Evolutionary conservation across 2,113 vertebrate species (phyloP).

Genomic region (Xenopus laevis): DNA sequence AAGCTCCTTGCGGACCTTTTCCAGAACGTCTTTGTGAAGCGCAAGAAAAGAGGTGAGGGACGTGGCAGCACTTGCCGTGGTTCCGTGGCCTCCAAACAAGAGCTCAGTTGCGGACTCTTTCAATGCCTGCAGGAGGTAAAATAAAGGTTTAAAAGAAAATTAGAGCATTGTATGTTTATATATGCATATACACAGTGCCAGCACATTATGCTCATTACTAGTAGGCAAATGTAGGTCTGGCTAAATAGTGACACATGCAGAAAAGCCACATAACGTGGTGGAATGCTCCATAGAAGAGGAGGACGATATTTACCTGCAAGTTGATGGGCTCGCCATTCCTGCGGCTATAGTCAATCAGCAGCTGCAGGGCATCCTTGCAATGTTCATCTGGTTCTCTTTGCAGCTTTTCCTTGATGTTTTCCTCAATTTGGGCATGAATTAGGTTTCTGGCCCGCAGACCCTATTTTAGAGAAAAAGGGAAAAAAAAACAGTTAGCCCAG

Average conservation of each 20-base stretch:
- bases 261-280: too few species aligned
- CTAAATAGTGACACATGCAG: too few species aligned
- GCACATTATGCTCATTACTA: too few species aligned
- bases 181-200: too few species aligned
- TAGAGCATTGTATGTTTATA: too few species aligned
- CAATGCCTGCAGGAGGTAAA: constrained; percentile 68
- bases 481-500: background rate
- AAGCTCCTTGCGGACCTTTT: constrained; percentile 81
- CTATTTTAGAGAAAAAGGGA: constrained; percentile 60
- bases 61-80: constrained; percentile 90
- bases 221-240: too few species aligned
- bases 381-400: constrained; percentile 57
- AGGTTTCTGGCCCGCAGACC: constrained; percentile 89
- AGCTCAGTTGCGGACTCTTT: constrained; percentile 94
- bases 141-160: background rate
- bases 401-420: constrained; percentile 90
- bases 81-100: constrained; percentile 92
- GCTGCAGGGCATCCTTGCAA: constrained; percentile 83
- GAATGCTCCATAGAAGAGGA: too few species aligned
- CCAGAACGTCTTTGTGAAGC: constrained; percentile 76
- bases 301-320: constrained; percentile 77
- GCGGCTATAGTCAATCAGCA: constrained; percentile 85
- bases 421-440: constrained; percentile 94
- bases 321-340: constrained; percentile 77
- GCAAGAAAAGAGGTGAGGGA: constrained; percentile 89